Percentiles rank a stretch among this genome's conserved stretches.
phyloP scores from a whole-genome alignment of 2,888 invertebrate genomes.

The Machimus rusticus region DNA sequence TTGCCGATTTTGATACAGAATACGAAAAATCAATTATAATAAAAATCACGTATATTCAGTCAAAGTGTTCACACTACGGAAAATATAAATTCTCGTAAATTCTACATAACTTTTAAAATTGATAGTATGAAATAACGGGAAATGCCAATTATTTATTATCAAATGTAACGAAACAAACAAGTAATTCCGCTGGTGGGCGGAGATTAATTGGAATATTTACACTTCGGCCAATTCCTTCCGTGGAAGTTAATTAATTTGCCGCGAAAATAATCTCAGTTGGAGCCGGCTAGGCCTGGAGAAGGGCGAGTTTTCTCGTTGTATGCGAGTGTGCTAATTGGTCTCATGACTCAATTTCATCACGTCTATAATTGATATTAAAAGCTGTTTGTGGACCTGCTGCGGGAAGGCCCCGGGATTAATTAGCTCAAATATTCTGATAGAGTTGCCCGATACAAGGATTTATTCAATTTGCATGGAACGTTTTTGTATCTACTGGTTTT shows the following conservation, averaged over 20 bases:
- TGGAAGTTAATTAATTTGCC: background rate
- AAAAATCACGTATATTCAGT: too few species aligned
- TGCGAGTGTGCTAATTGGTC: background rate
- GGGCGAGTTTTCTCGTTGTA: background rate
- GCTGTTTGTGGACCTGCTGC: background rate
- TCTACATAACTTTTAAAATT: too few species aligned
- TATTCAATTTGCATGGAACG: conserved; percentile 16
- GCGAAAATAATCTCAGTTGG: background rate
- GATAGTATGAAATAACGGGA: background rate
- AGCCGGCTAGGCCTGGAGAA: background rate
- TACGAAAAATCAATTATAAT: too few species aligned
- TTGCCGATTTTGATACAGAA: too few species aligned
- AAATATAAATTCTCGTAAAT: too few species aligned
- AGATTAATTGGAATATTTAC: background rate
- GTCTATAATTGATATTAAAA: conserved; percentile 4
- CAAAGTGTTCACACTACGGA: too few species aligned
- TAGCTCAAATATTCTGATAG: background rate
- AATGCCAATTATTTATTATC: background rate
- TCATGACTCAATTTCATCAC: conserved; percentile 13
- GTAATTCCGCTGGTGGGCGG: background rate
- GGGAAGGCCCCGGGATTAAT: background rate
- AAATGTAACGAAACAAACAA: background rate
- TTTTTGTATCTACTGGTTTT: background rate
- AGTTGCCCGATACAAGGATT: background rate
- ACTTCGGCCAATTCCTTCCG: background rate